Evolutionary conservation across 2,113 vertebrate species (phyloP).

Genomic region (Rhinoptilus africanus): DNA sequence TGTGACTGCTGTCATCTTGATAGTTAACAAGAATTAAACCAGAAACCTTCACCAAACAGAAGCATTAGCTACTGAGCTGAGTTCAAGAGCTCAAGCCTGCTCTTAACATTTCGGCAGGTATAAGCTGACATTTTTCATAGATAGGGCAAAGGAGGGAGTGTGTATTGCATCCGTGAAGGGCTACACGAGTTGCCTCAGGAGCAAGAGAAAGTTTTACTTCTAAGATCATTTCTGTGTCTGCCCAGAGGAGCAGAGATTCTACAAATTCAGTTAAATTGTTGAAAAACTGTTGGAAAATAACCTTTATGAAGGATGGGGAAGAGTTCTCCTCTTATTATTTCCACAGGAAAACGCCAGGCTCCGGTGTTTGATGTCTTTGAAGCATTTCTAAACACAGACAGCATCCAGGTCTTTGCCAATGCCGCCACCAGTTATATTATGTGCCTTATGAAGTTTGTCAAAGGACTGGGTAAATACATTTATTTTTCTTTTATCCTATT

Average conservation of each 20-base stretch:
- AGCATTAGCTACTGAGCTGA: background rate
- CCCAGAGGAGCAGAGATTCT: background rate
- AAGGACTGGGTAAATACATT: slow-evolving; percentile 86
- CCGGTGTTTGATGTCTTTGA: slow-evolving; percentile 98
- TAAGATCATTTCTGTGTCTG: background rate
- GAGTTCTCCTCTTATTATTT: background rate
- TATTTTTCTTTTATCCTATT: background rate
- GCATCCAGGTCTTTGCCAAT: slow-evolving; percentile 98
- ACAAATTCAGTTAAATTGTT: background rate
- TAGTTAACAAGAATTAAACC: background rate
- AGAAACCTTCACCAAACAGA: background rate
- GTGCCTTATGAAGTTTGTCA: slow-evolving; percentile 99
- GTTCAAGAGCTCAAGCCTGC: background rate
- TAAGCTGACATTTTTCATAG: background rate
- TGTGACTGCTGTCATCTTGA: background rate
- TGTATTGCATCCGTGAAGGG: background rate
- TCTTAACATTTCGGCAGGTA: background rate
- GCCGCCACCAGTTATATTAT: slow-evolving; percentile 98
- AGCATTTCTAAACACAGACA: slow-evolving; percentile 96
- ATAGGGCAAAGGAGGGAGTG: background rate
- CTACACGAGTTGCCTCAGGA: background rate
- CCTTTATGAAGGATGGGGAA: background rate
- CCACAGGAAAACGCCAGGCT: slow-evolving; percentile 89
- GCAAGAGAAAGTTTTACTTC: background rate
- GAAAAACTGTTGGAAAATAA: background rate